These are phyloP conservation scores for Patella depressa DNA, from an alignment of 2,888 invertebrate genomes.

Conservation along the genomic window DNA sequence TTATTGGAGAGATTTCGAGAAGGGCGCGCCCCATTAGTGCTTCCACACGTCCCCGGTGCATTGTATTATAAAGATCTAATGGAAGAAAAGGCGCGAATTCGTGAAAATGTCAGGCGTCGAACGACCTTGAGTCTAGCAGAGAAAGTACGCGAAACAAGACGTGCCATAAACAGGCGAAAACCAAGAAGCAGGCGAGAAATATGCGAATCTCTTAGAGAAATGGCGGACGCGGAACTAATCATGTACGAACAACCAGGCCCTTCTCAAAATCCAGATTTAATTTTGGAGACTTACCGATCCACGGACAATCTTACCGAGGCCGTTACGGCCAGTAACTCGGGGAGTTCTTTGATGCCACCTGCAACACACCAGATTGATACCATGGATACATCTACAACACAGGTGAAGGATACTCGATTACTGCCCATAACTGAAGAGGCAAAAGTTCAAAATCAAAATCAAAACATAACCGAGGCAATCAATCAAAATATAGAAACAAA, in stretches of 20 bases:
- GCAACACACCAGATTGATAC: not conserved
- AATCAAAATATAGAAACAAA: not conserved
- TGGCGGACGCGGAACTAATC: conserved; percentile 56
- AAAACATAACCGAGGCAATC: not conserved
- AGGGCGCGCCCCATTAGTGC: conserved; percentile 50
- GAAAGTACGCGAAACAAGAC: conserved; percentile 34
- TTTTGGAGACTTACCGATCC: not conserved
- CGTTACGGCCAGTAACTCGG: not conserved
- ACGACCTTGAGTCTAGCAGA: conserved; percentile 28
- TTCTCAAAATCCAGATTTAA: not conserved
- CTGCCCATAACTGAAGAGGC: not conserved
- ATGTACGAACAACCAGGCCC: not conserved
- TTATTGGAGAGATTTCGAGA: conserved; percentile 54
- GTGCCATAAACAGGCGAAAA: conserved; percentile 37
- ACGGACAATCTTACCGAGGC: not conserved
- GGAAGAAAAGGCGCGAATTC: conserved; percentile 59
- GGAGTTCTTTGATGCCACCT: not conserved
- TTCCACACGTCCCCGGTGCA: conserved; percentile 53
- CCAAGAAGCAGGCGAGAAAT: conserved; percentile 58
- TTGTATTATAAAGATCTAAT: conserved; percentile 63
- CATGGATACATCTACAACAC: not conserved
- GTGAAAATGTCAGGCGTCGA: conserved; percentile 39
- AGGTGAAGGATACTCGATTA: not conserved
- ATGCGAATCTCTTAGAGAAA: conserved; percentile 51
- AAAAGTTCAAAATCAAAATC: not conserved